Percentiles rank a stretch among this genome's conserved stretches.
Evolutionary conservation across 2,113 vertebrate species (phyloP).

Genomic region (Alouatta palliata): DNA sequence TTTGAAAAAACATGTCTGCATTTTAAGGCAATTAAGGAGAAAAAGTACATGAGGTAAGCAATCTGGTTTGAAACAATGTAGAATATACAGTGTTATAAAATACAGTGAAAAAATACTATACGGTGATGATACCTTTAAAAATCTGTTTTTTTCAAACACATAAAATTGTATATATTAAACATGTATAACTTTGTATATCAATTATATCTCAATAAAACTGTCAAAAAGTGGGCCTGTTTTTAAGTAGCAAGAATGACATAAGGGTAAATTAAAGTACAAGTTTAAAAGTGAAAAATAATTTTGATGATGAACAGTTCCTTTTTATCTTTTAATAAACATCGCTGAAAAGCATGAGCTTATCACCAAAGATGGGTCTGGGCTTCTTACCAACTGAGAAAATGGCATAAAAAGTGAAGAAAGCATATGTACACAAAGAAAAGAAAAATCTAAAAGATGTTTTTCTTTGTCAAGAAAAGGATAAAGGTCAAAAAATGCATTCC

Average conservation of each 20-base stretch:
- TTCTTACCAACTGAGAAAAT: neutral
- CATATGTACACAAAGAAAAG: neutral
- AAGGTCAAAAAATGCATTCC: neutral
- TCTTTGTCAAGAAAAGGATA: neutral
- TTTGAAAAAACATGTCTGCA: neutral
- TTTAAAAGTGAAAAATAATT: slow-evolving; percentile 7
- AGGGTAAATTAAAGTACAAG: neutral
- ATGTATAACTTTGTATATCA: neutral
- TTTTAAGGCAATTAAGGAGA: neutral
- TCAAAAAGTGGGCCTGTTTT: neutral
- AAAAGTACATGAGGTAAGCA: neutral
- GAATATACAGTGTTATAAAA: neutral
- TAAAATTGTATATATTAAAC: neutral
- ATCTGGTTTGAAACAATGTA: neutral
- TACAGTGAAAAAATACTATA: neutral
- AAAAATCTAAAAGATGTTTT: neutral
- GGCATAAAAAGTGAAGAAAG: neutral
- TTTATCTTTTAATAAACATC: neutral
- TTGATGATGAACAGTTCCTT: neutral
- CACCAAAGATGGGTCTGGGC: neutral
- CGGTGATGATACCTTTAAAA: neutral
- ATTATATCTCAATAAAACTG: too few relatives aligned
- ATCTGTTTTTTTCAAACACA: neutral
- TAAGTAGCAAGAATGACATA: neutral
- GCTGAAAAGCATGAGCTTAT: neutral